These are phyloP conservation scores for Catocala nupta DNA, from an alignment of 2,888 invertebrate genomes.

Conservation along the genomic window DNA sequence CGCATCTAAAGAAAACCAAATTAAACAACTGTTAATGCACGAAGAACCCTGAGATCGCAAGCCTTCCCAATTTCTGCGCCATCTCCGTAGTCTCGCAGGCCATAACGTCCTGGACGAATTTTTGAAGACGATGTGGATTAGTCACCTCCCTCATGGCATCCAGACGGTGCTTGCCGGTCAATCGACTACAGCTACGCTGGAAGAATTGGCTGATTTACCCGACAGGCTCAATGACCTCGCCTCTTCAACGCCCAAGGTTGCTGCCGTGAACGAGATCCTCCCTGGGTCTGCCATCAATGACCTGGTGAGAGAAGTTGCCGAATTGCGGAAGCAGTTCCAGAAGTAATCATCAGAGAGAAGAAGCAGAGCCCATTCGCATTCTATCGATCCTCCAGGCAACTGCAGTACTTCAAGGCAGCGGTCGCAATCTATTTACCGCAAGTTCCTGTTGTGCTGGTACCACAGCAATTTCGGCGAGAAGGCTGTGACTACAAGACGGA, in stretches of 20 bases:
- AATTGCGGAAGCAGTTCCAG: conserved; percentile 1
- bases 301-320: not conserved
- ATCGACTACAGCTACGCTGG: not conserved
- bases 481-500: conserved; percentile 19
- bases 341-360: not conserved
- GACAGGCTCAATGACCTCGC: conserved; percentile 7
- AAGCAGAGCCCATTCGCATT: not conserved
- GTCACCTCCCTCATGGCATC: too few relatives aligned
- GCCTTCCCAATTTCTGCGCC: too few relatives aligned
- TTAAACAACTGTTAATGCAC: too few relatives aligned
- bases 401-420: not conserved
- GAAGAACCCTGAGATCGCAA: too few relatives aligned
- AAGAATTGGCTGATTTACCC: conserved; percentile 2
- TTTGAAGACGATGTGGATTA: too few relatives aligned
- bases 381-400: not conserved
- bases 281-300: conserved; percentile 1
- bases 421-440: conserved; percentile 12
- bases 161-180: too few relatives aligned
- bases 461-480: conserved; percentile 14
- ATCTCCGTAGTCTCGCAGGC: too few relatives aligned
- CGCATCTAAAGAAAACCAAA: too few relatives aligned
- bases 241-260: conserved; percentile 1
- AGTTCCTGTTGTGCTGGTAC: conserved; percentile 19
- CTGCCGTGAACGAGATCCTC: conserved; percentile 5
- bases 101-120: too few relatives aligned